Evolutionary conservation across 1,140 invertebrate genomes (phyloP), one percentile per base, ranked within the genome.

Genomic region (Drosophila seguyi): DNA sequence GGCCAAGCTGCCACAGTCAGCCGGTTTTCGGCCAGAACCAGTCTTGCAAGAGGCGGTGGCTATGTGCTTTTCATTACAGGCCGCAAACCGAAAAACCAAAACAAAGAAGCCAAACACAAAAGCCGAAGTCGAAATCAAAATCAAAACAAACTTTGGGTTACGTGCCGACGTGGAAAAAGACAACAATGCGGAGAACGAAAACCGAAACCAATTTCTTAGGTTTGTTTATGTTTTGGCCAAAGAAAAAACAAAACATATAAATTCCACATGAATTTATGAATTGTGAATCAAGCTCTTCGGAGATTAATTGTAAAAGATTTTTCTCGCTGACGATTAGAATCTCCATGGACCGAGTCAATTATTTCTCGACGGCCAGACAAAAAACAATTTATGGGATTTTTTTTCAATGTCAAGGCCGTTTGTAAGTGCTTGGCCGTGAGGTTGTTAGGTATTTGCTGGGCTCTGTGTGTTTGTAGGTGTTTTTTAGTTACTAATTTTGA

Each of bases 131-230:
- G 13, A 52, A 75, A 56, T 31, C 65, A 7, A 48, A 75, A 66
- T 52, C 69, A 75, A 66, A 75, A 66, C 60, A 76, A 77, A 77
- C 48, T 68, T 58, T 34, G 68, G 36, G n/a, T 62, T 82, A 86
- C 83, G 83, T 86, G 81, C 68, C 68, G 41, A 59, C n/a, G 50
- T 65, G 56, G 57, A 73, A 77, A 57, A 62, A 73, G 50, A 45
- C 34, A 52, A 76, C 36, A 52, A 60, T 41, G 27, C 27, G 36
- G 16, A 42, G 22, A 76, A 68, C 38, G 38, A 27, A 55, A 29
- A 8, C n/a, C 59, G 14, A 66, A 56, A 67, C n/a, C 36, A 39
- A 48, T 71, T 56, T 44, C 52, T 62, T 38, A 4, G 45, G 68
- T 75, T 75, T 68, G 75, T 53, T 67, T 78, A 60, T 66, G 45